Evolutionary conservation across 2,888 invertebrate species (phyloP).

Genomic region (Aleiodes alternator): DNA sequence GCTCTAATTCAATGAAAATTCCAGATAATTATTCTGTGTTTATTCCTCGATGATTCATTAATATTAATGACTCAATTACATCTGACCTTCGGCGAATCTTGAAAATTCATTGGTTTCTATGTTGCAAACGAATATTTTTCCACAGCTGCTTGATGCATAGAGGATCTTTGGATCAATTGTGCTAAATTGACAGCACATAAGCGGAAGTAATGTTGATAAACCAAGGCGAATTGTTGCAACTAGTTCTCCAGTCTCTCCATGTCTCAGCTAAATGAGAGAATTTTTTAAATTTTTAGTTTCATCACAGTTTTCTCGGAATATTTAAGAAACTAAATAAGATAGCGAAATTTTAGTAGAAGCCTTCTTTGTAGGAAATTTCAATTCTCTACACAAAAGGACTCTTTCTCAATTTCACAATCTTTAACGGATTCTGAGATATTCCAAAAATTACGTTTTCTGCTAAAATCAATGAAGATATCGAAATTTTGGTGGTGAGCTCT

Average conservation of each 20-base stretch:
- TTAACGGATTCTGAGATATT: too few relatives aligned
- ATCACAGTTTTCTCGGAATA: not conserved
- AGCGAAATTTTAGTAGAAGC: too few relatives aligned
- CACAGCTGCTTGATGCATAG: slow-evolving; percentile 70
- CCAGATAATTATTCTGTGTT: not conserved
- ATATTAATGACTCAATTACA: not conserved
- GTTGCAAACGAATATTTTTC: slow-evolving; percentile 67
- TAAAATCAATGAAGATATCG: too few relatives aligned
- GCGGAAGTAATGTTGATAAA: slow-evolving; percentile 63
- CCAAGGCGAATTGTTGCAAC: slow-evolving; percentile 61
- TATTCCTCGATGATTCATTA: not conserved
- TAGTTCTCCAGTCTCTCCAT: slow-evolving; percentile 62
- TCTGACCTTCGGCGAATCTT: slow-evolving; percentile 64
- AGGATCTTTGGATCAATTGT: slow-evolving; percentile 61
- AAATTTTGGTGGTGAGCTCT: too few relatives aligned
- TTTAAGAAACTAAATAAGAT: too few relatives aligned
- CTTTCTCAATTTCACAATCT: too few relatives aligned
- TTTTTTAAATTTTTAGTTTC: not conserved
- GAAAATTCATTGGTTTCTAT: slow-evolving; percentile 59
- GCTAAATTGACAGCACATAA: slow-evolving; percentile 68
- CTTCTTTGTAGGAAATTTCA: too few relatives aligned
- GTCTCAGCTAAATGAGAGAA: slow-evolving; percentile 60
- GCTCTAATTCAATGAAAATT: slow-evolving; percentile 62
- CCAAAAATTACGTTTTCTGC: too few relatives aligned
- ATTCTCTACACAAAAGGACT: too few relatives aligned